Evolutionary conservation across 2,797 vertebrate species (phyloP).

Genomic region (Ptychadena robeensis): DNA sequence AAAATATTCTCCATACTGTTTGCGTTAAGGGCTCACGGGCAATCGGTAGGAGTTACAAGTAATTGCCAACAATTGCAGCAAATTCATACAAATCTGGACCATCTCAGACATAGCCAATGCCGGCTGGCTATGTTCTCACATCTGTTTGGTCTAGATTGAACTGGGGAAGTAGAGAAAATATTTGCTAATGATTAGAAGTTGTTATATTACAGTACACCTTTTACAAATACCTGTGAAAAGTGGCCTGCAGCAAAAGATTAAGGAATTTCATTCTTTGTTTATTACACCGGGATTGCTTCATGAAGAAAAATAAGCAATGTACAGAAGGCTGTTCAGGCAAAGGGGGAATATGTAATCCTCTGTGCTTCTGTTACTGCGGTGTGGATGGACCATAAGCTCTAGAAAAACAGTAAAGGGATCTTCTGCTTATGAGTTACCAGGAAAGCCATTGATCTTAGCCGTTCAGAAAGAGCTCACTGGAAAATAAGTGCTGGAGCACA

Average conservation of each 20-base stretch:
- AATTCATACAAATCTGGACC: background rate
- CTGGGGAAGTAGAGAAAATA: constrained; percentile 7
- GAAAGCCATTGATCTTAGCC: background rate
- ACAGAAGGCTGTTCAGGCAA: constrained; percentile 12
- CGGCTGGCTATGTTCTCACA: background rate
- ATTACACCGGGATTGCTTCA: constrained; percentile 27
- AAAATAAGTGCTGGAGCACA: background rate
- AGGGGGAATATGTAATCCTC: constrained; percentile 23
- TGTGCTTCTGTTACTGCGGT: constrained; percentile 16
- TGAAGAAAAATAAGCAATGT: constrained; percentile 39
- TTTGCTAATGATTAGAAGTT: constrained; percentile 38
- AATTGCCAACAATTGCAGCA: background rate
- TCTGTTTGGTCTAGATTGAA: constrained; percentile 3
- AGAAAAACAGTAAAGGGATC: constrained; percentile 3
- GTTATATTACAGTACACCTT: constrained; percentile 31
- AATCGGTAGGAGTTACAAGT: background rate
- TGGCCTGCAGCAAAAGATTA: constrained; percentile 45
- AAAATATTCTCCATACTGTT: constrained; percentile 6
- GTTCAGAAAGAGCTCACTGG: background rate
- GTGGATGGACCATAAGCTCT: constrained; percentile 27
- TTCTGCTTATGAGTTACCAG: background rate
- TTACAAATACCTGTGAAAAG: constrained; percentile 45
- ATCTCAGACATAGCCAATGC: background rate
- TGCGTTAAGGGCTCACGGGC: constrained; percentile 15
- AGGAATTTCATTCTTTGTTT: constrained; percentile 54